Base-by-base conservation (phyloP, 2,113 vertebrate species). In the Dipodomys ordii region DNA sequence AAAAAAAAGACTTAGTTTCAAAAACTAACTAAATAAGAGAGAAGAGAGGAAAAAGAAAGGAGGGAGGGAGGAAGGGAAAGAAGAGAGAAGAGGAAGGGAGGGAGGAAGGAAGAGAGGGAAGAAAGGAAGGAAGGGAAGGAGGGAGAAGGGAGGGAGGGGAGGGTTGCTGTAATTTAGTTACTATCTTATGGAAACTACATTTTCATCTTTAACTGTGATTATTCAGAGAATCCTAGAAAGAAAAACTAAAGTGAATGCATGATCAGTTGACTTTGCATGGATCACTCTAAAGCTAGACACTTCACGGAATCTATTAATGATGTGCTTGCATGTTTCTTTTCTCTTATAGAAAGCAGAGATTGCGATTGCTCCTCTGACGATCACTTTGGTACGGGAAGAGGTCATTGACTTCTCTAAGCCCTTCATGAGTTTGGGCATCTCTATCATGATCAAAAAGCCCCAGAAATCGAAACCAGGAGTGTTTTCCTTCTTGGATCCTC, bases 371-470 rank as follows among this genome's bases (percentile, higher is more conserved):
- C 99, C 99, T 57, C 98, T 99, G 98, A 99, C 99, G 95, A 99
- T 99, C 98, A 99, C 99, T 84, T 98, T 99, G 97, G 99, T 99
- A 93, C 98, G 99, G 96, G 99, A 99, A 97, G 99, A 99, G 97
- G 99, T 99, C 97, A 99, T 99, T 92, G 99, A 99, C 98, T 99
- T 99, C 98, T 99, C 99, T 82, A 99, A 99, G 97, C 99, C 99
- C 96, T 99, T 99, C 98, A 99, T 99, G 99, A 99, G 99, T 97
- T 98, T 99, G 98, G 99, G 99, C 93, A 99, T 99, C 98, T 99
- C 99, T 98, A 99, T 99, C 98, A 99, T 99, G 99, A 99, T 99
- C 98, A 99, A 99, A 98, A 99, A 99, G 97, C 99, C 99, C 39
- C 99, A 99, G 97, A 99, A 99, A 98, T 99, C 99, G 87, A 99